Base-by-base conservation (phyloP, 2,888 invertebrate species). In the Scelioninae gen. 1 region DNA sequence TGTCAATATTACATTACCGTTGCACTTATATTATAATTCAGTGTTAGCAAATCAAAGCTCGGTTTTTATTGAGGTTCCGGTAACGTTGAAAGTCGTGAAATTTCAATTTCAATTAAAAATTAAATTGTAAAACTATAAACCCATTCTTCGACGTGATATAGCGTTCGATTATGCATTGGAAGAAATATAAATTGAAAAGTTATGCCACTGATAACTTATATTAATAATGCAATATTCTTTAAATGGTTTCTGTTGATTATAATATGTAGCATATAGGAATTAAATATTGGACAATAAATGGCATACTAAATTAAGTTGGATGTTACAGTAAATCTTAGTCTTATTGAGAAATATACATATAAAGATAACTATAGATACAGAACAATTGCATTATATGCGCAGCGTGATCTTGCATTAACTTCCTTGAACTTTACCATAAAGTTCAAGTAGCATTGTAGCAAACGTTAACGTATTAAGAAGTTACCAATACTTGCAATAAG, bases 311-410 rank as follows among this genome's bases (percentile, higher is more conserved):
- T 45, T 45, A 15, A 13, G 45, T 15, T n/a, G 15, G 13, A 15
- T 13, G 9, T 45, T 45, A 5, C 9, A 56, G 34, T 56, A 38
- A 56, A 56, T 38, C 11, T 32, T 38, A 16, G 56, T 38, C 34
- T 56, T 34, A 56, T 56, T 56, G 38, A 56, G 10, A 38, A 15
- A 56, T 56, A 10, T 5, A 34, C 45, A 45, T 15, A 15, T 13
- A 45, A 45, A 45, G 45, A 45, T 45, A 15, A 45, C 45, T 45
- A n/a, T n/a, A n/a, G 15, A 60, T 10, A n/a, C 45, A 15, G 47
- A 62, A 62, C 62, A 45, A 62, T 62, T n/a, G 10, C 62, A 47
- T 62, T 62, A 62, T 62, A 62, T 16, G 43, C 47, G n/a, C n/a
- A 15, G 13, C 62, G 62, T 45, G 62, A 62, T 45, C 45, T 62